Base-by-base conservation (phyloP, 2,113 vertebrate species). In the Nothocercus nigrocapillus region DNA sequence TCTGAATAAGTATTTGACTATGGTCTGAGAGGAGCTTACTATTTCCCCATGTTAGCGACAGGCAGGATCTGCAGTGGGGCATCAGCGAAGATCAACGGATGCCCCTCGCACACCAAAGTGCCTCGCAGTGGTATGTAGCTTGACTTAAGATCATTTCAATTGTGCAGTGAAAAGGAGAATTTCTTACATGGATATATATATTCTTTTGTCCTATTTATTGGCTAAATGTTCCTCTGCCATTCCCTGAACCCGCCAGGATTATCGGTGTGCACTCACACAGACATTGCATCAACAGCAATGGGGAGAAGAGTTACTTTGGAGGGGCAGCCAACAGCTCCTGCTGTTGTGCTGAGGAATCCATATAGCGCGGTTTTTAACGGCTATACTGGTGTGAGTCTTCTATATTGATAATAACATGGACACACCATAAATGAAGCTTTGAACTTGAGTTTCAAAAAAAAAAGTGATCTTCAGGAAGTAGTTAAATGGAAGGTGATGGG, bases 51-150 rank as follows among this genome's bases (percentile, higher is more conserved):
- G 10, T 20, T 62, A 72, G 62, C 62, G 64, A 24, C 7, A 62
- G 84, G 74, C 38, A 76, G 34, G 58, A 61, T 5, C 13, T 22
- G 9, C 28, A 34, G 25, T 30, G 58, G 51, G 87, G 56, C 56
- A 59, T 78, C 51, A 82, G 30, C 27, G 47, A 58, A 68, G 62
- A 74, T 75, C 30, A 47, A 63, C 82, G 89, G 82, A 38, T 86
- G 74, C 25, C 89, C 70, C 82, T 47, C 28, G 80, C 80, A 22
- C 0, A 1, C 58, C 69, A 62, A 1, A 0, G 28, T 82, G 67
- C 85, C 76, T 84, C 85, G 68, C 47, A 56, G 42, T 91, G 47
- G 42, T 49, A 21, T 49, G 49, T 13, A 79, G 67, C 53, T 79
- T 47, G 82, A 59, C 9, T 82, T 32, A 87, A 79, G 79, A 58